Evolutionary conservation across 2,113 vertebrate species (phyloP).

Genomic region (Promerops cafer): DNA sequence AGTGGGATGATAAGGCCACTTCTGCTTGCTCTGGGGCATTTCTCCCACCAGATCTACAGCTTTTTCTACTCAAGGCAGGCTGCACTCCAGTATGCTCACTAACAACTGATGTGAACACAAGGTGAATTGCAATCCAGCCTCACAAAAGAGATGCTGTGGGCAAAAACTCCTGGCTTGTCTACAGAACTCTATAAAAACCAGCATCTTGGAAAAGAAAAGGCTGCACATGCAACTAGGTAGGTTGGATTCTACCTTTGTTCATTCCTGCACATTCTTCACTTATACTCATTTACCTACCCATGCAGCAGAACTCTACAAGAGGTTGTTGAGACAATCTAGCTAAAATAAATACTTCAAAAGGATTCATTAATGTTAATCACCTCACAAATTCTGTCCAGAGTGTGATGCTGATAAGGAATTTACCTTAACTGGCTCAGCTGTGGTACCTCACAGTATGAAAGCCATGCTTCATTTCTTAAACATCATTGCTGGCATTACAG

Average conservation of each 20-base stretch:
- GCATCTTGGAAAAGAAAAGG: not conserved
- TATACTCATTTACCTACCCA: not conserved
- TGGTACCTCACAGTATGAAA: not conserved
- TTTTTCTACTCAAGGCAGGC: fast-evolving
- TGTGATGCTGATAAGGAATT: not conserved
- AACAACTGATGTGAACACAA: not conserved
- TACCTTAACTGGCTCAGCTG: not conserved
- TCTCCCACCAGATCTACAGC: not conserved
- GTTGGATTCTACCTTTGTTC: not conserved
- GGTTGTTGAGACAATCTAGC: not conserved
- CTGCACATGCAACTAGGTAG: not conserved
- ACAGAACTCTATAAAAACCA: not conserved
- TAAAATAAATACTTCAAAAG: not conserved
- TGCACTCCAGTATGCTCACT: not conserved
- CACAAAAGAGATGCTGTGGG: not conserved
- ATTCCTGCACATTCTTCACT: not conserved
- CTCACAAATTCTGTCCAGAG: not conserved
- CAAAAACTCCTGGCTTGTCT: not conserved
- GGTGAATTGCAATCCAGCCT: not conserved
- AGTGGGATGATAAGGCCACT: not conserved
- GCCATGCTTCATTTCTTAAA: not conserved
- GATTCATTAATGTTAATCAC: not conserved
- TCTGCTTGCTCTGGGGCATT: not conserved
- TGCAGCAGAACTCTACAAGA: not conserved
- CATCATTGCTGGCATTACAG: not conserved